Base-by-base conservation (phyloP, 1,140 invertebrate genomes). In the Stegodyphus mimosarum region DNA sequence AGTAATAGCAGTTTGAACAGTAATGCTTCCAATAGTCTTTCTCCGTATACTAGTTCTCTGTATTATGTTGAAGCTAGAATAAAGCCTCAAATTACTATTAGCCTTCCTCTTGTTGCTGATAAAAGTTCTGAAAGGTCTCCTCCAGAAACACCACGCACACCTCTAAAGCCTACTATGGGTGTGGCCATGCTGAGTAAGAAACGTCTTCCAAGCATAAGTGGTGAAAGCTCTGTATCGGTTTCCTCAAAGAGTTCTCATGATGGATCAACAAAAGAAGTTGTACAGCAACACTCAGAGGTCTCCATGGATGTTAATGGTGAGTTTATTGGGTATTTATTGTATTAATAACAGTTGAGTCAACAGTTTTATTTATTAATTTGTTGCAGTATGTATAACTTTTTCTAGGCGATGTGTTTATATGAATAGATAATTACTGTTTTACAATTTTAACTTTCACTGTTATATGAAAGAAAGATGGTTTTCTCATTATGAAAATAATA, bases 121-220 rank as follows among this genome's bases (percentile, higher is more conserved):
- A 86, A 73, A 50, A 73, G 13, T 10, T n/a, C 18, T 49, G 78
- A 80, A 49, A 53, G 17, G 48, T 75, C 77, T 60, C 78, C 77
- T 15, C 63, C 73, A 63, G 86, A 87, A 18, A 60, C 66, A 18
- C 73, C 79, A 33, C 78, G 79, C 6, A 87, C 86, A 7, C 86
- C 86, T 55, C 52, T 84, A 18, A 87, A 87, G 77, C 86, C 86
- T 13, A 87, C 79, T 48, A 87, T 87, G 86, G 86, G 86, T 15
- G 50, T 87, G 51, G 49, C 86, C n/a, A 87, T 87, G 86, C 53
- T 87, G n/a, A 75, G 73, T 17, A 87, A 87, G 72, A 87, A 77
- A 53, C 63, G 86, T 15, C 79, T 74, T 50, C 76, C 85, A 15
- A 86, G 85, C 33, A 71, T 81, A 48, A 86, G 76, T 81, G 76